Evolutionary conservation across 2,113 vertebrate genomes (phyloP).

Genomic region (Anguilla rostrata): DNA sequence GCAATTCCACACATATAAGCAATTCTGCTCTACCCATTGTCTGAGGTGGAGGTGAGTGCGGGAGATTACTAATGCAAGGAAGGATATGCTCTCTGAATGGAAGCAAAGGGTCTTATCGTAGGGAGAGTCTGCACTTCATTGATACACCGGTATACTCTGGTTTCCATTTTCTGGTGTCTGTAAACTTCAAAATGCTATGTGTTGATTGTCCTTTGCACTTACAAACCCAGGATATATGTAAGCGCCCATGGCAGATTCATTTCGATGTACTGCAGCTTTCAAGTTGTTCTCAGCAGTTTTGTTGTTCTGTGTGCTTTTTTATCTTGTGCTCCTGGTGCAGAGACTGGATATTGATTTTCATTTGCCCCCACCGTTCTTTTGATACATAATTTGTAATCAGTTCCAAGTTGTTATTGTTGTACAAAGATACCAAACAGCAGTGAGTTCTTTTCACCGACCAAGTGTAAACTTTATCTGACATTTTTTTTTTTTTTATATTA

Average conservation of each 20-base stretch:
- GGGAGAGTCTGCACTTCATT: neutral
- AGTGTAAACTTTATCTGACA: neutral
- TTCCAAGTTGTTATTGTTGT: slow-evolving; percentile 21
- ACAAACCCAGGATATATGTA: neutral
- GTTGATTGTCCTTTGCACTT: neutral
- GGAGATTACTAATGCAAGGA: neutral
- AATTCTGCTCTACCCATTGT: neutral
- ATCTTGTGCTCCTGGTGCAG: slow-evolving; percentile 7
- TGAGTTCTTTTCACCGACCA: neutral
- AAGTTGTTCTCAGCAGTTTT: slow-evolving; percentile 10
- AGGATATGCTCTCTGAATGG: neutral
- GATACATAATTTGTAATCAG: slow-evolving; percentile 25
- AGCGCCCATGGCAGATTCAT: slow-evolving; percentile 16
- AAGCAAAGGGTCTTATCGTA: neutral
- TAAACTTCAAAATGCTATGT: neutral
- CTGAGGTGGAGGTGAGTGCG: neutral
- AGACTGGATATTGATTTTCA: slow-evolving; percentile 31
- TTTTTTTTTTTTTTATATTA: neutral
- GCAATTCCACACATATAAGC: neutral
- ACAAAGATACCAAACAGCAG: slow-evolving; percentile 7
- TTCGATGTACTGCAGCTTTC: slow-evolving; percentile 8
- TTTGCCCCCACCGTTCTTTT: slow-evolving; percentile 19
- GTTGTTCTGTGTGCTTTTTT: neutral
- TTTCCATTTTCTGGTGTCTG: neutral
- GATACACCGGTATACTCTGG: neutral